Conservation (phyloP, 2,113 vertebrate genomes). For the Synchiropus splendidus region DNA sequence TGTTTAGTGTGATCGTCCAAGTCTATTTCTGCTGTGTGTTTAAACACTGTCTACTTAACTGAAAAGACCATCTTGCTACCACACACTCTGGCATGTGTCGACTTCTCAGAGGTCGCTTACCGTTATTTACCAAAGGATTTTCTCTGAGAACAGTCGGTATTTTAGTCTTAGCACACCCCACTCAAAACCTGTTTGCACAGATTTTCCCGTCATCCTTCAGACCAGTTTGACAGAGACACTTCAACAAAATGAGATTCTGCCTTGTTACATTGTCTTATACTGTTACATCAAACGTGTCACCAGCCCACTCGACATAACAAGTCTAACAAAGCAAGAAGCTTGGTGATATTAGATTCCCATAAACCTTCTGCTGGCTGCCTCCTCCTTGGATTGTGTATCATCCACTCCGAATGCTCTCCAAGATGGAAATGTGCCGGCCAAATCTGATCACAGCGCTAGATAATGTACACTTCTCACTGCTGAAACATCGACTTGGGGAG, state of each 20-base stretch:
- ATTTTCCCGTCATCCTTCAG: slow-evolving; percentile 62
- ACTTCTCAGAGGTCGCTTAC: slow-evolving; percentile 33
- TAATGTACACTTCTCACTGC: slow-evolving; percentile 65
- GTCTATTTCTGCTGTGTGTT: slow-evolving; percentile 24
- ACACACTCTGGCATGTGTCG: slow-evolving; percentile 20
- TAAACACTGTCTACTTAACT: slow-evolving; percentile 27
- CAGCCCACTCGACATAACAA: slow-evolving; percentile 55
- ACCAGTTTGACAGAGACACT: slow-evolving; percentile 60
- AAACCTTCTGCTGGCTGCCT: slow-evolving; percentile 54
- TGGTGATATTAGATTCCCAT: slow-evolving; percentile 61
- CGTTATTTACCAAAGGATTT: slow-evolving; percentile 55
- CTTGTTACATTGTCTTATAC: slow-evolving; percentile 59
- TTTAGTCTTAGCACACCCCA: slow-evolving; percentile 61
- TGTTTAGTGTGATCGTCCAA: slow-evolving; percentile 6
- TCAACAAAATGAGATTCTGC: slow-evolving; percentile 59
- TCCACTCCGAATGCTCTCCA: slow-evolving; percentile 50
- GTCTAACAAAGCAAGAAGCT: slow-evolving; percentile 58
- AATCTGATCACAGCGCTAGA: slow-evolving; percentile 62
- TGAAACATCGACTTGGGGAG: slow-evolving; percentile 50
- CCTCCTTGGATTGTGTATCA: slow-evolving; percentile 48
- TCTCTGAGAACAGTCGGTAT: slow-evolving; percentile 52
- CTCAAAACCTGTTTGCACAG: slow-evolving; percentile 65
- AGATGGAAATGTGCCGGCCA: slow-evolving; percentile 61
- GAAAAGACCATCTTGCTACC: slow-evolving; percentile 9
- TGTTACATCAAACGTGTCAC: slow-evolving; percentile 59